Evolutionary conservation across 2,888 invertebrate genomes (phyloP).

Genomic region (Lamellibrachia satsuma): DNA sequence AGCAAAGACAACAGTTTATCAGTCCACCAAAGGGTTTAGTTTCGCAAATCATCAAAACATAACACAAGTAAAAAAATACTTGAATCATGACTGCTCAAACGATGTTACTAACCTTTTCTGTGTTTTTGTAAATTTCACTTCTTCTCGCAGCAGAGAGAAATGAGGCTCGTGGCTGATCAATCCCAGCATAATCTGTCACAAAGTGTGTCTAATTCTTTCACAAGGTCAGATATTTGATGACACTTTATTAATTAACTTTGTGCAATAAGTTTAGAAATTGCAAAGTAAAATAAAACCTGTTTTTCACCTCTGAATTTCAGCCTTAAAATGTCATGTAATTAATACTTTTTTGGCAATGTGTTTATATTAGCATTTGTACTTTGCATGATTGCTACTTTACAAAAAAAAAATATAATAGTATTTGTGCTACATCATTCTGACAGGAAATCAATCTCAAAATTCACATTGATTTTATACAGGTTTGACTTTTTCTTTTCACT

Average conservation of each 20-base stretch:
- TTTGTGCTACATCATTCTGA: background rate
- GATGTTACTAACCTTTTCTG: conserved; percentile 47
- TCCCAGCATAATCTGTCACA: conserved; percentile 84
- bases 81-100: background rate
- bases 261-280: too few relatives aligned
- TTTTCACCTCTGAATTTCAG: background rate
- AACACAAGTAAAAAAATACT: background rate
- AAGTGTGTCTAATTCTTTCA: background rate
- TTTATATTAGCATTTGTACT: background rate
- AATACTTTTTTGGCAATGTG: background rate
- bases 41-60: too few relatives aligned
- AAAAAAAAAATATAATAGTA: background rate
- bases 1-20: too few relatives aligned
- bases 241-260: background rate
- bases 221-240: background rate
- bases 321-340: background rate
- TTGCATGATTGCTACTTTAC: too few relatives aligned
- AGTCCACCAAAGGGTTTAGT: too few relatives aligned
- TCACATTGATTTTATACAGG: background rate
- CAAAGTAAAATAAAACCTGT: too few relatives aligned
- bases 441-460: background rate
- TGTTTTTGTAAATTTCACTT: conserved; percentile 72
- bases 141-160: conserved; percentile 92
- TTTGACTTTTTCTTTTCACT: too few relatives aligned
- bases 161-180: conserved; percentile 94